These are phyloP conservation scores for Amitus sp. DNA, from an alignment of 2,888 invertebrate species.

Conservation along the genomic window DNA sequence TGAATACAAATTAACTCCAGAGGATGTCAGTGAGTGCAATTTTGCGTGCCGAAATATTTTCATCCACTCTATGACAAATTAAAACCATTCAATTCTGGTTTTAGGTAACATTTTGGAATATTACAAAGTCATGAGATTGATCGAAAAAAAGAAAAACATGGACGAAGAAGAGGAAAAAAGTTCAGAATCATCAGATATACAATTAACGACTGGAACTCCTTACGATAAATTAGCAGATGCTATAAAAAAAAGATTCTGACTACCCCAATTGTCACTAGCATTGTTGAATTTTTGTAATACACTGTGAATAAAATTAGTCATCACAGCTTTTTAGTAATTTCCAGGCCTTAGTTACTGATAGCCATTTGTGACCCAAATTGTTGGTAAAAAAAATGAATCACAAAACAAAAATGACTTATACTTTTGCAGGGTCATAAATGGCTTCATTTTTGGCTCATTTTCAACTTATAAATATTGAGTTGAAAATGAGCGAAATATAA, in stretches of 20 bases:
- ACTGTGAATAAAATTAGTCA: slow-evolving; percentile 20
- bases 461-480: too few species aligned
- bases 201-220: neutral
- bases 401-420: too few species aligned
- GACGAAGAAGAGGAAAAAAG: slow-evolving; percentile 3
- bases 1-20: slow-evolving; percentile 75
- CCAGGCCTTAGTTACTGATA: too few species aligned
- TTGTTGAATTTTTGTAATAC: slow-evolving; percentile 6
- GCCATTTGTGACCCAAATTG: too few species aligned
- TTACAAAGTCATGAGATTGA: slow-evolving; percentile 72
- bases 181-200: neutral
- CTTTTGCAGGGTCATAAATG: too few species aligned
- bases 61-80: too few species aligned
- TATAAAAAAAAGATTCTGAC: neutral
- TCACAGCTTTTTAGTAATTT: too few species aligned
- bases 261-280: neutral
- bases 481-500: too few species aligned
- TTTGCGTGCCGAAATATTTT: too few species aligned
- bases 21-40: slow-evolving; percentile 71
- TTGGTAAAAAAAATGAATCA: too few species aligned
- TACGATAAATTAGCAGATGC: slow-evolving; percentile 3
- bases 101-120: slow-evolving; percentile 71
- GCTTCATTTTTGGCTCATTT: too few species aligned
- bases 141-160: neutral
- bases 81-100: slow-evolving; percentile 22